A percentile compares a stretch with the other conserved stretches of the same genome.
Evolutionary conservation across 2,113 vertebrate genomes (phyloP).

Genomic region (Chiloscyllium plagiosum): DNA sequence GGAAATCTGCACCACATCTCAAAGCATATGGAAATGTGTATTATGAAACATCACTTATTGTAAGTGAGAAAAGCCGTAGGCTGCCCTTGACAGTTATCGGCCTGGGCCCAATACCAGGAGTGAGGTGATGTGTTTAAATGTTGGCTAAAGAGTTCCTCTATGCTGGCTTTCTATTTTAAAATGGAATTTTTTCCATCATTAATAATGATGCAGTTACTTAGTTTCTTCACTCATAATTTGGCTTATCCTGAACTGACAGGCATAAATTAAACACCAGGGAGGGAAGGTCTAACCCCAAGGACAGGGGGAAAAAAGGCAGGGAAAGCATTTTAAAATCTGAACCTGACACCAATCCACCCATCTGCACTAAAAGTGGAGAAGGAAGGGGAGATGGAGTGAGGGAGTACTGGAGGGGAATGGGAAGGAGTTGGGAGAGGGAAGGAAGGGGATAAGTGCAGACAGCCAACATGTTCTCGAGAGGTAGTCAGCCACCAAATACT

Average conservation of each 20-base stretch:
- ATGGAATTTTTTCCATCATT: not conserved
- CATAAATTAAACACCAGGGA: not conserved
- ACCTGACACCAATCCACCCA: not conserved
- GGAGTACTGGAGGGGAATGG: too few species aligned
- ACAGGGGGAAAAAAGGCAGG: not conserved
- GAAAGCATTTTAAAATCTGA: not conserved
- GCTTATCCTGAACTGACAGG: not conserved
- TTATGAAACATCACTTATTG: not conserved
- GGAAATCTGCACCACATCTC: not conserved
- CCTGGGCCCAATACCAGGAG: not conserved
- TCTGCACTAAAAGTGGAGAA: not conserved
- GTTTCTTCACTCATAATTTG: not conserved
- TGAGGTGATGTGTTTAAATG: not conserved
- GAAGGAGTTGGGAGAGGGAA: too few species aligned
- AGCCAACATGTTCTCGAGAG: not conserved
- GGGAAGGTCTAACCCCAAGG: not conserved
- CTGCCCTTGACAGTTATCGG: not conserved
- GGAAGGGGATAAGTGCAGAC: too few species aligned
- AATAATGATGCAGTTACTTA: not conserved
- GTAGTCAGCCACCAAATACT: not conserved
- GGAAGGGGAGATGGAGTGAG: too few species aligned
- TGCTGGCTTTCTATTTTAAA: not conserved
- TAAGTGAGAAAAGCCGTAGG: not conserved
- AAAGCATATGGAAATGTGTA: not conserved
- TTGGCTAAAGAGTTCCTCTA: too few species aligned